Conservation (phyloP, 2,888 invertebrate genomes). For the Drosophila nigritarsus region DNA sequence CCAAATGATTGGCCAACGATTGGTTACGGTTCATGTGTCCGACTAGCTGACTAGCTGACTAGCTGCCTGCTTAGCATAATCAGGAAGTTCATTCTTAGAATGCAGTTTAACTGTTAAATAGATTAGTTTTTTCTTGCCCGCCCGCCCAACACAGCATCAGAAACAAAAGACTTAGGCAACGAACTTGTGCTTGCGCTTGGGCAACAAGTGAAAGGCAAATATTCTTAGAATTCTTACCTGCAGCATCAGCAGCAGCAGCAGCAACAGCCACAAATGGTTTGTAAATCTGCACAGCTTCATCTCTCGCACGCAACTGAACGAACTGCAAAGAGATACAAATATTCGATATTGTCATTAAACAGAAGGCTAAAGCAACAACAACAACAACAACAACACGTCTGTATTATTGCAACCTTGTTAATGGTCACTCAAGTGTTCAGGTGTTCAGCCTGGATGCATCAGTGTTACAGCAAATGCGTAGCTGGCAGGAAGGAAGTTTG, state of each 20-base stretch:
- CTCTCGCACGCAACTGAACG: constrained; percentile 56
- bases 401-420: constrained; percentile 61
- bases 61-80: constrained; percentile 59
- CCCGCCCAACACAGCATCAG: constrained; percentile 2
- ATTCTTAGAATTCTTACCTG: constrained; percentile 40
- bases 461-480: constrained; percentile 61
- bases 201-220: constrained; percentile 68
- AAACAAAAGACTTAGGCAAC: constrained; percentile 68
- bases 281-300: constrained; percentile 61
- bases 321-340: constrained; percentile 57
- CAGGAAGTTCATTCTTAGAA: constrained; percentile 70
- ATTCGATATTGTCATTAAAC: constrained; percentile 48
- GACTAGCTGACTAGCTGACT: constrained; percentile 1
- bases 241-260: constrained; percentile 34
- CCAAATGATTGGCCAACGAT: constrained; percentile 80
- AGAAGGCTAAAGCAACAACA: constrained; percentile 31
- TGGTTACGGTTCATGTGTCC: constrained; percentile 83
- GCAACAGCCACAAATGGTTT: constrained; percentile 17
- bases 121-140: constrained; percentile 63
- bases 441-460: constrained; percentile 55
- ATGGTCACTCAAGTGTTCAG: constrained; percentile 72
- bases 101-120: constrained; percentile 73
- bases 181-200: constrained; percentile 39
- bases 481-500: constrained; percentile 73
- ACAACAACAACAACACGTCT: neutral